Conservation (phyloP, 2,888 invertebrate species). For the Phengaris alcon region DNA sequence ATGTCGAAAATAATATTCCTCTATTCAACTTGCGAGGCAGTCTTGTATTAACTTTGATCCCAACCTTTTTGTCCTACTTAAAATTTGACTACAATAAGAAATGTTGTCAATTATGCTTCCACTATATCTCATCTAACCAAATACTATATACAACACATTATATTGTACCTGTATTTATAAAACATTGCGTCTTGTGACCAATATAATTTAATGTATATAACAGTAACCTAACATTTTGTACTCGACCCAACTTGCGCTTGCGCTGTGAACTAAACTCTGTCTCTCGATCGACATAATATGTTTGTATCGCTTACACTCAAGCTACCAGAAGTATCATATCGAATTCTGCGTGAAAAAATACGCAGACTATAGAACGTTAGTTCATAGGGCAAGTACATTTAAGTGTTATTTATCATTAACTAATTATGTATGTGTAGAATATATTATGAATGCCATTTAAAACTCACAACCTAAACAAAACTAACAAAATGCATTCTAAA, state of each 20-base stretch:
- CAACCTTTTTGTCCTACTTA: too few relatives aligned
- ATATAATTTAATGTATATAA: constrained; percentile 25
- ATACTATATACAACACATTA: not conserved
- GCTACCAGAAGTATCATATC: too few relatives aligned
- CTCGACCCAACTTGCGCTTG: not conserved
- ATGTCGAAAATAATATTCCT: not conserved
- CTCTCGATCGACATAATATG: not conserved
- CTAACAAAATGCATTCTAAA: not conserved
- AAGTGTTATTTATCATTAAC: too few relatives aligned
- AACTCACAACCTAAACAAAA: not conserved
- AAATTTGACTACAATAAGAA: not conserved
- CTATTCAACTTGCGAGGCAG: not conserved
- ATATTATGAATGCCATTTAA: not conserved
- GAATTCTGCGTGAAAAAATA: too few relatives aligned
- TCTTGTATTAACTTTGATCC: not conserved
- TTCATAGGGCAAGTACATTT: too few relatives aligned
- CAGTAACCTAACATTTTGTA: constrained; percentile 34
- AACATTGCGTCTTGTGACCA: not conserved
- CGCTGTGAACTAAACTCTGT: not conserved
- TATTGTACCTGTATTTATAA: not conserved
- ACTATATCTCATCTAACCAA: not conserved
- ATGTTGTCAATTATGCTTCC: constrained; percentile 17
- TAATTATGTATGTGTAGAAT: not conserved
- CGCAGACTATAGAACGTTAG: too few relatives aligned
- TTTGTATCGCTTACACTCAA: not conserved